Conservation (phyloP, 1,140 invertebrate species). For the Musca vetustissima region DNA sequence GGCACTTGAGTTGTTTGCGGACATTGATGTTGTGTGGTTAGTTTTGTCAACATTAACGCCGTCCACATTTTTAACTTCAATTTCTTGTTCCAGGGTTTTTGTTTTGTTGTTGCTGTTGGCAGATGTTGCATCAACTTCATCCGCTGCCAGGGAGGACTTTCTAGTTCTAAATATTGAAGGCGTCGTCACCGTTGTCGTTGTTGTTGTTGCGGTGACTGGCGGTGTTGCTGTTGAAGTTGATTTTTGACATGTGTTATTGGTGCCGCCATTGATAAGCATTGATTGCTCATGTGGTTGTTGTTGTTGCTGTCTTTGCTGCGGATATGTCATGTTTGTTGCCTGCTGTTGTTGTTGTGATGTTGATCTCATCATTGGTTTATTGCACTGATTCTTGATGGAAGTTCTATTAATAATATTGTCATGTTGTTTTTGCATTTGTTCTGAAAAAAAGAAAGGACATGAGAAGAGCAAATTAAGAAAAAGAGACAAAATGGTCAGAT, state of each 20-base stretch:
- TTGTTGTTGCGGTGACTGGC: conserved; percentile 26
- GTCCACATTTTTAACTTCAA: too few species aligned
- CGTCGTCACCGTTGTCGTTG: too few species aligned
- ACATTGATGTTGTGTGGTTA: conserved; percentile 9
- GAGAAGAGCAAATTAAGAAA: conserved; percentile 3
- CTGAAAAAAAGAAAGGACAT: conserved; percentile 38
- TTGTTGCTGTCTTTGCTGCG: too few species aligned
- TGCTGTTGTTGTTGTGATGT: conserved; percentile 36
- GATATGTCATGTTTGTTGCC: conserved; percentile 33
- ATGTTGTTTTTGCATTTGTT: conserved; percentile 36
- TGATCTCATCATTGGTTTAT: conserved; percentile 17
- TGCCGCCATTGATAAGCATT: conserved; percentile 14
- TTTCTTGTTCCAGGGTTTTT: conserved; percentile 30
- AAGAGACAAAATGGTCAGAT: neutral
- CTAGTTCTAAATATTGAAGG: neutral
- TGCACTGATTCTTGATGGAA: conserved; percentile 16
- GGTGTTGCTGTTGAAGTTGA: conserved; percentile 24
- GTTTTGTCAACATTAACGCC: conserved; percentile 12
- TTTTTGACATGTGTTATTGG: conserved; percentile 7
- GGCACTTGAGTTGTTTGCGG: neutral
- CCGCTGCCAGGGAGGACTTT: neutral
- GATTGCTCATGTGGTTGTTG: conserved; percentile 31
- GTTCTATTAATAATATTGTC: conserved; percentile 28
- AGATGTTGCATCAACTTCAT: conserved; percentile 22
- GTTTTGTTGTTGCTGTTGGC: conserved; percentile 11